phyloP scores from a whole-genome alignment of 2,797 vertebrate species.

The Macropodus opercularis region DNA sequence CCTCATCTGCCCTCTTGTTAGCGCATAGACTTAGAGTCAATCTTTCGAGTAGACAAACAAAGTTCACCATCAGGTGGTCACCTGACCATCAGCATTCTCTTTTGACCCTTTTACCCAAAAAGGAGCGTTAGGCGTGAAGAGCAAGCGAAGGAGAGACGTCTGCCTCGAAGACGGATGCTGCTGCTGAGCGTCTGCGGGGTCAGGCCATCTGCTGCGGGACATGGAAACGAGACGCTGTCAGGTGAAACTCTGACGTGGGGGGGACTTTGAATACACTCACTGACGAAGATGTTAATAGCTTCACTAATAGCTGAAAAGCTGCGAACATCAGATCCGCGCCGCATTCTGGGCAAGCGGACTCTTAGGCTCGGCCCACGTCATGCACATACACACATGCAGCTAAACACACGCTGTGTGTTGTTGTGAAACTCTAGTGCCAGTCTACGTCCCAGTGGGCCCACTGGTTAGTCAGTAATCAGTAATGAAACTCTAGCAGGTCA shows the following conservation, averaged over 20 bases:
- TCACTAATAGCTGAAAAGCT: constrained; percentile 45
- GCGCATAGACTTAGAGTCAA: no score
- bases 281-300: constrained; percentile 46
- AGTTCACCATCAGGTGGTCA: no score
- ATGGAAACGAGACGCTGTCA: constrained; percentile 18
- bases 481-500: constrained; percentile 52
- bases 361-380: background rate
- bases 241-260: constrained; percentile 30
- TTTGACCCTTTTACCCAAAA: constrained; percentile 44
- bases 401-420: constrained; percentile 35
- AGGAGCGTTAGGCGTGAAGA: constrained; percentile 33
- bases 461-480: constrained; percentile 48
- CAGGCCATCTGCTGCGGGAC: constrained; percentile 19
- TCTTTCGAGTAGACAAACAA: no score
- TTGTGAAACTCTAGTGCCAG: constrained; percentile 68
- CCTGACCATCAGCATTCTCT: no score
- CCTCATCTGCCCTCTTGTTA: no score
- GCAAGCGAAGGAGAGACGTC: background rate
- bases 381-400: constrained; percentile 1
- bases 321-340: constrained; percentile 17
- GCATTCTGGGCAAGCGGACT: constrained; percentile 11
- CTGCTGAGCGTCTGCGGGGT: constrained; percentile 5
- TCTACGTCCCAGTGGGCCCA: constrained; percentile 32
- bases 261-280: constrained; percentile 2
- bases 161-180: constrained; percentile 29